Conservation (phyloP, 2,797 vertebrate species). For the Notolepis coatsorum region DNA sequence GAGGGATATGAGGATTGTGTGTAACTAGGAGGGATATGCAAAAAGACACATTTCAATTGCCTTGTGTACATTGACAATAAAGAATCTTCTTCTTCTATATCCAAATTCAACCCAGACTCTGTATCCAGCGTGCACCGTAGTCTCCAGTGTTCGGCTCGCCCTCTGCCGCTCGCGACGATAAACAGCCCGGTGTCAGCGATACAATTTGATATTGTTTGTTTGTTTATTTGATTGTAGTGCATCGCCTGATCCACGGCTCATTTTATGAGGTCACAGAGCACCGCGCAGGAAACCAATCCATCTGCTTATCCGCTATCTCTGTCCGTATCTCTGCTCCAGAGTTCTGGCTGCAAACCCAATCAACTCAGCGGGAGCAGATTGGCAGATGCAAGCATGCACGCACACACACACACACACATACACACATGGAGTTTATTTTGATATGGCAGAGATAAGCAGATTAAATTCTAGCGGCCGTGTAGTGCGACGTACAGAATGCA, state of each 20-base stretch:
- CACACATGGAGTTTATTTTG: not conserved
- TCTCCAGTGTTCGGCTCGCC: slow-evolving; percentile 28
- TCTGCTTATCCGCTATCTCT: slow-evolving; percentile 30
- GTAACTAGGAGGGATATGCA: too few relatives aligned
- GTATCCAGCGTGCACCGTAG: too few relatives aligned
- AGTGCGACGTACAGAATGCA: too few relatives aligned
- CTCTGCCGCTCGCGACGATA: not conserved
- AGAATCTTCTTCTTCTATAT: too few relatives aligned
- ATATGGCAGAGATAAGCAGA: not conserved
- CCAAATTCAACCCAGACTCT: too few relatives aligned
- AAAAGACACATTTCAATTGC: too few relatives aligned
- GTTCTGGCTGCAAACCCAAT: not conserved
- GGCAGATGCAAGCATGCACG: not conserved
- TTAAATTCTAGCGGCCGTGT: too few relatives aligned
- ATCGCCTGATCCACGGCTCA: slow-evolving; percentile 31
- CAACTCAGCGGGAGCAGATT: slow-evolving; percentile 9
- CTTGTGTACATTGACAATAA: too few relatives aligned
- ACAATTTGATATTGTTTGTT: slow-evolving; percentile 5
- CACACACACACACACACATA: not conserved
- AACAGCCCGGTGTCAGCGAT: slow-evolving; percentile 29
- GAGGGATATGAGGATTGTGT: too few relatives aligned
- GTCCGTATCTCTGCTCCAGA: slow-evolving; percentile 7
- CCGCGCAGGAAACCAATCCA: slow-evolving; percentile 42
- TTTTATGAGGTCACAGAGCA: slow-evolving; percentile 21
- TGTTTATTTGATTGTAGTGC: slow-evolving; percentile 32